Conservation (phyloP, 2,113 vertebrate species). For the Setophaga petechia region DNA sequence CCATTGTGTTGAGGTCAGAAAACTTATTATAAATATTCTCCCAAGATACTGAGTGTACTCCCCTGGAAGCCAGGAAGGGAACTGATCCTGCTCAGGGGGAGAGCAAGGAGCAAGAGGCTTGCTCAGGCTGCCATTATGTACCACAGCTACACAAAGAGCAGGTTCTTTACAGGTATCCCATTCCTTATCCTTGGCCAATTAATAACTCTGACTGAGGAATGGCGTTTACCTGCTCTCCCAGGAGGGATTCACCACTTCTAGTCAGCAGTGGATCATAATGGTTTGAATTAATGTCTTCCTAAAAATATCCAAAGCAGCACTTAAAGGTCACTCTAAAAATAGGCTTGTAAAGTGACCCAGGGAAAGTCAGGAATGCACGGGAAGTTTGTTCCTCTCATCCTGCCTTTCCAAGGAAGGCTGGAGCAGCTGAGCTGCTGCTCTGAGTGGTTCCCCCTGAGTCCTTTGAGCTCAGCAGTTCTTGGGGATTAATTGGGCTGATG, state of each 20-base stretch:
- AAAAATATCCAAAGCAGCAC: not conserved
- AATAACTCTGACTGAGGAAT: not conserved
- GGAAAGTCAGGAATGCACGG: not conserved
- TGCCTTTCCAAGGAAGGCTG: not conserved
- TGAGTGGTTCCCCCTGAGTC: not conserved
- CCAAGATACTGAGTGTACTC: not conserved
- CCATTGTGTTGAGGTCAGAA: not conserved
- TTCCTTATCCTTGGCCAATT: not conserved
- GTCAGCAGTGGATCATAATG: not conserved
- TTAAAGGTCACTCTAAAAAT: slow-evolving; percentile 1
- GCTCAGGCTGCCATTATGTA: not conserved
- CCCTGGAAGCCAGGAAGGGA: not conserved
- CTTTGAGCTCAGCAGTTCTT: not conserved
- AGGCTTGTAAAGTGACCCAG: not conserved
- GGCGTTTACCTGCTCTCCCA: not conserved
- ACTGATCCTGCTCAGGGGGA: not conserved
- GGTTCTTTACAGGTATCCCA: not conserved
- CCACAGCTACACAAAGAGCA: not conserved
- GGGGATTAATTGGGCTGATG: not conserved
- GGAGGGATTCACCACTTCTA: not conserved
- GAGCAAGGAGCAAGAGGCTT: not conserved
- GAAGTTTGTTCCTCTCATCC: not conserved
- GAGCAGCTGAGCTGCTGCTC: not conserved
- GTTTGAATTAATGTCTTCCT: slow-evolving; percentile 2
- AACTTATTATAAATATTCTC: not conserved